Conservation (phyloP, 2,888 invertebrate species). For the Pterobdella sp. region DNA sequence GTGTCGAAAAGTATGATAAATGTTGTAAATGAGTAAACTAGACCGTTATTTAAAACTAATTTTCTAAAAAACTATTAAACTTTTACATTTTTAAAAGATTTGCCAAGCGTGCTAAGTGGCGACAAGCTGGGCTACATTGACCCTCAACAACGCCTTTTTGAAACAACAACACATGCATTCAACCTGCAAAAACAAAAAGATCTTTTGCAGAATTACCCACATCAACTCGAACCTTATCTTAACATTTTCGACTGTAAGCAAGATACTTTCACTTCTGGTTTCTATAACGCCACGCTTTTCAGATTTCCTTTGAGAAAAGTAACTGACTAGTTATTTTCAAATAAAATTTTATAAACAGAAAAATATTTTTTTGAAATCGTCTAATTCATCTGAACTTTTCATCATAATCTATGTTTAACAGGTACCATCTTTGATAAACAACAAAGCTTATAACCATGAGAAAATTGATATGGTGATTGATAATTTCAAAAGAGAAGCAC, state of each 20-base stretch:
- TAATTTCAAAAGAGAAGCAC: conserved; percentile 40
- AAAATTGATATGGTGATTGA: conserved; percentile 28
- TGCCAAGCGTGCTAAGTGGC: conserved; percentile 43
- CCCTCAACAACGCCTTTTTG: conserved; percentile 41
- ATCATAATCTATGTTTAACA: not conserved
- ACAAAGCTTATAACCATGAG: conserved; percentile 23
- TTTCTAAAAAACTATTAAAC: no score
- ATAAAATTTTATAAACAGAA: not conserved
- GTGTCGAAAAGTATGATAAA: no score
- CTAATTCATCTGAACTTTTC: not conserved
- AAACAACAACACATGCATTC: conserved; percentile 30
- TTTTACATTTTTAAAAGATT: no score
- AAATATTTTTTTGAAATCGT: not conserved
- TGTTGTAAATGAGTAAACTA: no score
- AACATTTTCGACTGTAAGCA: conserved; percentile 40
- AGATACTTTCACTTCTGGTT: conserved; percentile 31
- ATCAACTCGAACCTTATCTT: conserved; percentile 44
- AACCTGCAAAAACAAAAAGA: conserved; percentile 30
- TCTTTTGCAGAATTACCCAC: conserved; percentile 19
- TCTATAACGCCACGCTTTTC: conserved; percentile 43
- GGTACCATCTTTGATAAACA: conserved; percentile 21
- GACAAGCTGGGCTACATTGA: conserved; percentile 43
- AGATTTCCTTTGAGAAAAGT: conserved; percentile 43
- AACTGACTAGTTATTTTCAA: not conserved
- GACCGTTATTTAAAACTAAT: no score